These are phyloP conservation scores for Bombus impatiens DNA, from an alignment of 1,140 invertebrate genomes.

Conservation along the genomic window DNA sequence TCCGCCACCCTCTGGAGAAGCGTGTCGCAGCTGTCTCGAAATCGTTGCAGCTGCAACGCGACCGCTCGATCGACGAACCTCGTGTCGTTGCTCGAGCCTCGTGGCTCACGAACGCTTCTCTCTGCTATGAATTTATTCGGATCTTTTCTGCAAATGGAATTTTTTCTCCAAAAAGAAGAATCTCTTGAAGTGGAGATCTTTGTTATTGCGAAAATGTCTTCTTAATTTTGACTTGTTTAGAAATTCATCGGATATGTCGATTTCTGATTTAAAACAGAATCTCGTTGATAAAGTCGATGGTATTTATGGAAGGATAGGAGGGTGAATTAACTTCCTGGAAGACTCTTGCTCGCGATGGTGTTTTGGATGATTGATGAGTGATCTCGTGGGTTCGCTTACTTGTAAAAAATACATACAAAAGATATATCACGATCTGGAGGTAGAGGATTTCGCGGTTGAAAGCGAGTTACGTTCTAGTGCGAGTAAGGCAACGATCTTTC, in stretches of 20 bases:
- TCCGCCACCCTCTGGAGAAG: constrained; percentile 13
- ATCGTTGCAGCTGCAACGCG: constrained; percentile 58
- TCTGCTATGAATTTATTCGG: neutral
- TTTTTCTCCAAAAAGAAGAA: neutral
- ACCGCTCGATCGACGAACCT: constrained; percentile 9
- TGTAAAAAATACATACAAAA: constrained; percentile 61
- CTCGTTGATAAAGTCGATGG: neutral
- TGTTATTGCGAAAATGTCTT: too few species aligned
- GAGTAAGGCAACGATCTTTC: constrained; percentile 56
- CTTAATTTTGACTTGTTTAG: neutral
- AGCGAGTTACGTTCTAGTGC: neutral
- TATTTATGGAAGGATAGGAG: neutral
- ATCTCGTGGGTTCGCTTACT: neutral
- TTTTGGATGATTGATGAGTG: neutral
- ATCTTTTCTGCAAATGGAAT: neutral
- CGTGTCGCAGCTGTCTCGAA: constrained; percentile 55
- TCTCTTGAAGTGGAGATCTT: neutral
- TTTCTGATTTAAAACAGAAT: neutral
- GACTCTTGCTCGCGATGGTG: neutral
- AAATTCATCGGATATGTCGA: neutral
- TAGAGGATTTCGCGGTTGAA: constrained; percentile 44
- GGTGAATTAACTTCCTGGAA: neutral
- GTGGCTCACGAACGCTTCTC: neutral
- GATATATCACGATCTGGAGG: constrained; percentile 65
- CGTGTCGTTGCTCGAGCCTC: neutral